Evolutionary conservation across 2,888 invertebrate species (phyloP).

Genomic region (Trypoxylon attenuatum): DNA sequence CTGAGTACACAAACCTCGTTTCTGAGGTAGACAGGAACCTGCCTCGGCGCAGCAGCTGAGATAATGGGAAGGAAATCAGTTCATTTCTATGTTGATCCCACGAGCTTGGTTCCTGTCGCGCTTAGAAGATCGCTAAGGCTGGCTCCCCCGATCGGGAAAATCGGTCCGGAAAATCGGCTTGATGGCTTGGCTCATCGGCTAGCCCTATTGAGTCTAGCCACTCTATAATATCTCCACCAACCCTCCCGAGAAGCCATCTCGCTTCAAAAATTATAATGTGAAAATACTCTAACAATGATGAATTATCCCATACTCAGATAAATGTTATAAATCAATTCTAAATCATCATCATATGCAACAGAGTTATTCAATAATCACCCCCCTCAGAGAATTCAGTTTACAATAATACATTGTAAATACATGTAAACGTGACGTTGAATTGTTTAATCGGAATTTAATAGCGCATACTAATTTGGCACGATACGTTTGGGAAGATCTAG

Average conservation of each 20-base stretch:
- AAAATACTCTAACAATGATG: too few species aligned
- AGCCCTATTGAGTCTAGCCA: constrained; percentile 13
- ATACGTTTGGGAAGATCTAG: too few species aligned
- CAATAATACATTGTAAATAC: too few species aligned
- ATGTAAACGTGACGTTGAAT: too few species aligned
- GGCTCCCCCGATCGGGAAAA: constrained; percentile 68
- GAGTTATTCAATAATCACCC: too few species aligned
- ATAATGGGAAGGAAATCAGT: constrained; percentile 75
- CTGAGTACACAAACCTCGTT: constrained; percentile 46
- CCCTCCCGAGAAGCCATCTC: neutral
- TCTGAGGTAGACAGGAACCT: constrained; percentile 27
- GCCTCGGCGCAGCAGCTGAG: constrained; percentile 55
- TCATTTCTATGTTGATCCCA: constrained; percentile 75
- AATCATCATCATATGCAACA: too few species aligned
- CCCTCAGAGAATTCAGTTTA: too few species aligned
- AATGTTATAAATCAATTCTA: too few species aligned
- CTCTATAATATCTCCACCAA: constrained; percentile 21
- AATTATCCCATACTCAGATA: too few species aligned
- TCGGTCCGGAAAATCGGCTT: constrained; percentile 67
- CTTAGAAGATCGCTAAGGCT: constrained; percentile 61
- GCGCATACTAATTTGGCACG: too few species aligned
- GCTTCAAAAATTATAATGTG: constrained; percentile 6
- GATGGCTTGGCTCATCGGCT: constrained; percentile 46
- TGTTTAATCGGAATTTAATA: too few species aligned
- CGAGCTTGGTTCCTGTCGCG: constrained; percentile 54